A percentile compares a stretch with the other conserved stretches of the same genome.
phyloP scores from a whole-genome alignment of 2,797 vertebrate genomes.

The Rhyacichthys aspro region DNA sequence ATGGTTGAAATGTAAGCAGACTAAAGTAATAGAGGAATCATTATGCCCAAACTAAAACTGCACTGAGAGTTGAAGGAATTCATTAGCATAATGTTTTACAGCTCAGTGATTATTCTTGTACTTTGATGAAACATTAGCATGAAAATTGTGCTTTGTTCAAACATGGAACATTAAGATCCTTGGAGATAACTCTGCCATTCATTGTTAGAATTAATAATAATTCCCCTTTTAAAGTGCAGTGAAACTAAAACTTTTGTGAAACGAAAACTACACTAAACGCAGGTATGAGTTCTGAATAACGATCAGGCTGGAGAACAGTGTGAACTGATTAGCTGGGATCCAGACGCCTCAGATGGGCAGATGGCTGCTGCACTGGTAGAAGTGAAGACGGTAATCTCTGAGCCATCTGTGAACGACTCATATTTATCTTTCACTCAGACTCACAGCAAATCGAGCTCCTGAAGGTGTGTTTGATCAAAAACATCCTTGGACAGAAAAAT shows the following conservation, averaged over 20 bases:
- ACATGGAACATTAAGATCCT: slow-evolving; percentile 1
- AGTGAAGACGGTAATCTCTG: neutral
- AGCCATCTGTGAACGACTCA: slow-evolving; percentile 6
- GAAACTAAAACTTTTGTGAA: neutral
- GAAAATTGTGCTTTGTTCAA: slow-evolving; percentile 8
- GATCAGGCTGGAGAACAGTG: neutral
- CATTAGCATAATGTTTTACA: neutral
- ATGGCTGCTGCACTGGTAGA: neutral
- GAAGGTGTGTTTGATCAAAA: neutral
- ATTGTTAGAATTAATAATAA: neutral
- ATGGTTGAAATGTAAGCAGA: neutral
- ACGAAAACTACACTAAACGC: neutral
- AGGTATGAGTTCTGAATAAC: slow-evolving; percentile 2
- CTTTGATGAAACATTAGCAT: neutral
- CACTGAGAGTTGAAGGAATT: neutral
- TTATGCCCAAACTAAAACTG: neutral
- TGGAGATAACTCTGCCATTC: neutral
- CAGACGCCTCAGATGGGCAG: neutral
- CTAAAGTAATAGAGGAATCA: too few species aligned
- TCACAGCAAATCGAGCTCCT: neutral
- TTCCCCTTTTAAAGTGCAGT: neutral
- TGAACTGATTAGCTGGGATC: neutral
- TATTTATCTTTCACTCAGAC: neutral
- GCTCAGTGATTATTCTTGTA: neutral
- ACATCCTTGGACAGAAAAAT: neutral